Evolutionary conservation across 2,113 vertebrate genomes (phyloP).

Genomic region (Symphodus melops): DNA sequence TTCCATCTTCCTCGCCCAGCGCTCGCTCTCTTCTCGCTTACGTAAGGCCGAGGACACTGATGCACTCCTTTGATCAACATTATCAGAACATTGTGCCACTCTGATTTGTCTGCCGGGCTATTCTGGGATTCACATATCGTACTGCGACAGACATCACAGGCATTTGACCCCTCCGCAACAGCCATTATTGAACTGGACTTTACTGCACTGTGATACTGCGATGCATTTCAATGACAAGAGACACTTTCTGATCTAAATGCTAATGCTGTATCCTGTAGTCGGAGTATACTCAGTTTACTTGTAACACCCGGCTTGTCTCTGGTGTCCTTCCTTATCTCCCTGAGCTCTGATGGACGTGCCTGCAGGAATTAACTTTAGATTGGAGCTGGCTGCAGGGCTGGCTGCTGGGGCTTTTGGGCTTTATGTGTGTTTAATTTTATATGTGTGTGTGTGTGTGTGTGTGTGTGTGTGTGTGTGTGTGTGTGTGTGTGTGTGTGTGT

Average conservation of each 20-base stretch:
- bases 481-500: not conserved
- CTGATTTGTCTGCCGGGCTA: slow-evolving; percentile 44
- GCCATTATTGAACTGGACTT: slow-evolving; percentile 60
- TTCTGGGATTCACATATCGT: slow-evolving; percentile 49
- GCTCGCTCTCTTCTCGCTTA: slow-evolving; percentile 60
- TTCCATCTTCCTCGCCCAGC: slow-evolving; percentile 40
- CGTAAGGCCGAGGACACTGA: slow-evolving; percentile 28
- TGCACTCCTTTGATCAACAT: slow-evolving; percentile 63
- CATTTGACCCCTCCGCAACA: slow-evolving; percentile 39
- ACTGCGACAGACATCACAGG: slow-evolving; percentile 42
- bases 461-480: not conserved
- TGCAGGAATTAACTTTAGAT: slow-evolving; percentile 58
- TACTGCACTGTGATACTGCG: slow-evolving; percentile 46
- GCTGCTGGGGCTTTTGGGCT: slow-evolving; percentile 20
- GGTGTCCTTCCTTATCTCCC: slow-evolving; percentile 53
- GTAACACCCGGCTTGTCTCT: slow-evolving; percentile 50
- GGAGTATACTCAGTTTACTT: slow-evolving; percentile 59
- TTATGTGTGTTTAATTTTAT: slow-evolving; percentile 38
- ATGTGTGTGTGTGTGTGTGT: not conserved
- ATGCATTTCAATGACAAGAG: slow-evolving; percentile 56
- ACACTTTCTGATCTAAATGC: slow-evolving; percentile 73
- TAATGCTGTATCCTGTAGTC: slow-evolving; percentile 60
- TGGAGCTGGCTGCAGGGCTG: slow-evolving; percentile 26
- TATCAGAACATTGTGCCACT: slow-evolving; percentile 47
- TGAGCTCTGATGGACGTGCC: slow-evolving; percentile 52